Percentiles rank a stretch among this genome's conserved stretches.
These are phyloP conservation scores for Triplophysa bombifrons DNA, from an alignment of 2,797 vertebrate species.

Conservation along the genomic window DNA sequence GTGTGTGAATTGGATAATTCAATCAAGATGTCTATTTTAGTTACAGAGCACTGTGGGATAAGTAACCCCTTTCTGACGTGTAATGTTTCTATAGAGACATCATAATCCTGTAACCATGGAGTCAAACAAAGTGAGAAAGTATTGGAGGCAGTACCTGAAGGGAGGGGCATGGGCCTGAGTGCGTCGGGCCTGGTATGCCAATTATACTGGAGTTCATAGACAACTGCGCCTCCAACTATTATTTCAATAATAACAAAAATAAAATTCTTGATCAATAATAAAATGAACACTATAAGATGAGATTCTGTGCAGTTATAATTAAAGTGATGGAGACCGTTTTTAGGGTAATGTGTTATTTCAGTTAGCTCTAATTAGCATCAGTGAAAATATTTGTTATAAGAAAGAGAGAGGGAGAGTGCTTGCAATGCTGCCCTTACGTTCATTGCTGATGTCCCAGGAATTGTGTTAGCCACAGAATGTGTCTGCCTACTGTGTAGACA, in stretches of 20 bases:
- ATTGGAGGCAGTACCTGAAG: constrained; percentile 73
- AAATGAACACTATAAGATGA: background rate
- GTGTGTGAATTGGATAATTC: constrained; percentile 30
- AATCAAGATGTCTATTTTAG: constrained; percentile 40
- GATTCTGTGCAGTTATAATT: background rate
- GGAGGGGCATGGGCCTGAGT: constrained; percentile 80
- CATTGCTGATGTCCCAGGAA: constrained; percentile 76
- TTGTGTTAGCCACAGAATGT: constrained; percentile 73
- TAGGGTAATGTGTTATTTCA: no score
- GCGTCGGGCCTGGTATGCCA: constrained; percentile 83
- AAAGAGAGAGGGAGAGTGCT: background rate
- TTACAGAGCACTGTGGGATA: constrained; percentile 31
- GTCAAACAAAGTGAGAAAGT: constrained; percentile 12
- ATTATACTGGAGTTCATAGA: constrained; percentile 82
- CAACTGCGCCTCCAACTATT: constrained; percentile 51
- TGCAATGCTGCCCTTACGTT: constrained; percentile 65
- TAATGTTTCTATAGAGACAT: constrained; percentile 45
- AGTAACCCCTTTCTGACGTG: constrained; percentile 18
- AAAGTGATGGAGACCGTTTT: no score
- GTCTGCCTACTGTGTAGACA: constrained; percentile 73
- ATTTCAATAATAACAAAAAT: background rate
- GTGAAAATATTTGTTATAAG: background rate
- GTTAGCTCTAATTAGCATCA: background rate
- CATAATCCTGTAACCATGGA: constrained; percentile 32
- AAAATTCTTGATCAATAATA: background rate